These are phyloP conservation scores for Agonopterix subpropinquella DNA, from an alignment of 2,888 invertebrate species.

Conservation along the genomic window DNA sequence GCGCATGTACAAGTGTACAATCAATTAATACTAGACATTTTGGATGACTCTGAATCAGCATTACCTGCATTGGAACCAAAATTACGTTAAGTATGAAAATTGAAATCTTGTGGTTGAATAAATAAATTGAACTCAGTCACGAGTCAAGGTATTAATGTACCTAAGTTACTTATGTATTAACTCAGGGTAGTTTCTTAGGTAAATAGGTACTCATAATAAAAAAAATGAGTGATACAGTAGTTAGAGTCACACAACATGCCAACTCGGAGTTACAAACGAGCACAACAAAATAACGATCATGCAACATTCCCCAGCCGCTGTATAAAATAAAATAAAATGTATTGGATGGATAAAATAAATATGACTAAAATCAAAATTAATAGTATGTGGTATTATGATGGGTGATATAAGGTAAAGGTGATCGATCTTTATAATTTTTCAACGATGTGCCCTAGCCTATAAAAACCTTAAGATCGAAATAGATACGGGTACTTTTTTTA, in stretches of 20 bases:
- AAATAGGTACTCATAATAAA: too few relatives aligned
- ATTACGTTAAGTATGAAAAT: too few relatives aligned
- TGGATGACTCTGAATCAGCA: too few relatives aligned
- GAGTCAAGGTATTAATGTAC: too few relatives aligned
- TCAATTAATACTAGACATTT: too few relatives aligned
- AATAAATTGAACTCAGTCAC: too few relatives aligned
- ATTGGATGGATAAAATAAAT: conserved; percentile 65
- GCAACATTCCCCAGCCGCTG: conserved; percentile 75
- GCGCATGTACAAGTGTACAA: too few relatives aligned
- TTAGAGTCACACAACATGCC: conserved; percentile 1
- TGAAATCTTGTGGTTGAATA: too few relatives aligned
- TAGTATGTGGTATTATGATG: conserved; percentile 37
- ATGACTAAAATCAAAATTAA: conserved; percentile 30
- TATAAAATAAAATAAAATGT: conserved; percentile 57
- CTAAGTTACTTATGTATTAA: too few relatives aligned
- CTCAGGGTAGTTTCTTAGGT: too few relatives aligned
- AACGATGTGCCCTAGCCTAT: conserved; percentile 22
- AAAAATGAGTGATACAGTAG: too few relatives aligned
- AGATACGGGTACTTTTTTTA: not conserved
- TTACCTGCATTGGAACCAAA: too few relatives aligned
- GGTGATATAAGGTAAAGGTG: conserved; percentile 60
- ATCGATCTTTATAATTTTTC: conserved; percentile 24
- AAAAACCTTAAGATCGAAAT: conserved; percentile 10
- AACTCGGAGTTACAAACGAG: conserved; percentile 19
- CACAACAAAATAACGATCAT: conserved; percentile 47